phyloP scores from a whole-genome alignment of 92 coral and sea anemone genomes.

The Palythoa heliodiscus region DNA sequence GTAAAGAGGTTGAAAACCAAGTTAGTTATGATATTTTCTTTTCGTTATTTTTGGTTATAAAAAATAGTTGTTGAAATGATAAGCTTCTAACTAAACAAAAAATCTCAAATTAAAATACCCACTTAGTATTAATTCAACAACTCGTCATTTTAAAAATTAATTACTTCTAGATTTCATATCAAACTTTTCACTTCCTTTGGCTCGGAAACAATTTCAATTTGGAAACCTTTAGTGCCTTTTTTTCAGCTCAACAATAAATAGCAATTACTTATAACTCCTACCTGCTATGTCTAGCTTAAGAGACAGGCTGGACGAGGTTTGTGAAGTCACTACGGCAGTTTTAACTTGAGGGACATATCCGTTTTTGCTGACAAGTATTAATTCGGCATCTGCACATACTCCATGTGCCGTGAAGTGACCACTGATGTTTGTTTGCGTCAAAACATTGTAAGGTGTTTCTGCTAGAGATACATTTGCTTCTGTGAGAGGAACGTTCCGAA shows the following conservation, averaged over 20 bases:
- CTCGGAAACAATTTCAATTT: too few relatives aligned
- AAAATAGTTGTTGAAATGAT: too few relatives aligned
- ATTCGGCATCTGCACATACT: not conserved
- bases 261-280: not conserved
- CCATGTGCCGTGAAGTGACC: not conserved
- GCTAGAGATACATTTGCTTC: not conserved
- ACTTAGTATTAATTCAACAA: too few relatives aligned
- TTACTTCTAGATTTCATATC: too few relatives aligned
- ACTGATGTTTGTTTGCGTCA: slow-evolving; percentile 7
- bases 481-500: not conserved
- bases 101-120: too few relatives aligned
- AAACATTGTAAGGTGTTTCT: slow-evolving; percentile 1
- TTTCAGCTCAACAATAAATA: not conserved
- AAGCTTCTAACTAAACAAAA: too few relatives aligned
- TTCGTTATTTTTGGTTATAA: not conserved
- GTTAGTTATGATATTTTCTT: too few relatives aligned
- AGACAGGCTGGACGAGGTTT: not conserved
- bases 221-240: not conserved
- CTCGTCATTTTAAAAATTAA: too few relatives aligned
- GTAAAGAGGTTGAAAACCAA: too few relatives aligned
- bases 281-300: not conserved
- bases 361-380: not conserved
- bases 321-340: not conserved
- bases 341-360: not conserved
- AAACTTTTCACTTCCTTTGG: too few relatives aligned